Conservation (phyloP, 2,797 vertebrate species). For the Propithecus perrieri region DNA sequence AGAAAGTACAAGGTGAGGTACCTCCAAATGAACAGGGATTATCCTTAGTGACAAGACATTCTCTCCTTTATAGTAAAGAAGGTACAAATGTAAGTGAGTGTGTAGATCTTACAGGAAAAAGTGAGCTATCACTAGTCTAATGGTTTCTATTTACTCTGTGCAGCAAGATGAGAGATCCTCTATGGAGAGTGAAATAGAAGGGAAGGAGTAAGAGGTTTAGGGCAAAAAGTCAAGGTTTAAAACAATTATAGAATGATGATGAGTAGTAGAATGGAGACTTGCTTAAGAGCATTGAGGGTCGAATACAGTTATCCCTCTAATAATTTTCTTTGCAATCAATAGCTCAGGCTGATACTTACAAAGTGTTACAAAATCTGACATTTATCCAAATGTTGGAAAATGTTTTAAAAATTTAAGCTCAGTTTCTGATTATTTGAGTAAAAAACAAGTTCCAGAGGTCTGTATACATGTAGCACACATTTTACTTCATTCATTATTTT, state of each 20-base stretch:
- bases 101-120: not conserved
- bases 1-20: not conserved
- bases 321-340: not conserved
- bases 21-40: not conserved
- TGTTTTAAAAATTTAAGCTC: not conserved
- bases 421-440: not conserved
- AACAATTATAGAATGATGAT: not conserved
- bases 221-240: not conserved
- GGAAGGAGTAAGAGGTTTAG: not conserved
- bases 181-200: not conserved
- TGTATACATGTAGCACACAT: not conserved
- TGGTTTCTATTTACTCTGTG: not conserved
- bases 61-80: not conserved
- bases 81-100: not conserved
- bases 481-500: not conserved
- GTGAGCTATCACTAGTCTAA: not conserved
- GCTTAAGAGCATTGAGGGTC: not conserved
- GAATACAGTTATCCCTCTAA: not conserved
- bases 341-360: not conserved
- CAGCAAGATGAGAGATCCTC: not conserved
- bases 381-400: not conserved
- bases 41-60: not conserved
- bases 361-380: not conserved
- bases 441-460: not conserved
- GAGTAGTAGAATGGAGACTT: not conserved